Conservation (phyloP, 2,113 vertebrate genomes). For the Nycticorax nycticorax region DNA sequence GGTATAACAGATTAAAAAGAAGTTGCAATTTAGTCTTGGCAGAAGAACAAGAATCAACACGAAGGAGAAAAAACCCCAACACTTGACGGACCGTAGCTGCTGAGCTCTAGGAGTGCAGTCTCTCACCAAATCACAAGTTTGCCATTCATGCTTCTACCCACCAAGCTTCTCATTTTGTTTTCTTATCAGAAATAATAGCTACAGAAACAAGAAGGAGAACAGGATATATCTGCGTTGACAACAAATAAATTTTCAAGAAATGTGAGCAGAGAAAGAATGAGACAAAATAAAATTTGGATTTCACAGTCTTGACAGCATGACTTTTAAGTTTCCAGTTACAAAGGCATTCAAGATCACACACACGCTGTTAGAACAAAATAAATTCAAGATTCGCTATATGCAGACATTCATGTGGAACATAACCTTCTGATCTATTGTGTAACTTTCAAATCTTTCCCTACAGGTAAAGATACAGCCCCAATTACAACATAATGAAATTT, state of each 20-base stretch:
- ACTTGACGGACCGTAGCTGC: no score
- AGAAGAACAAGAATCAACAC: not conserved
- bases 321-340: not conserved
- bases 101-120: not conserved
- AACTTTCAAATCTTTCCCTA: not conserved
- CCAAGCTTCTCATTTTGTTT: not conserved
- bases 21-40: not conserved
- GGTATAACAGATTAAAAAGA: not conserved
- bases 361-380: not conserved
- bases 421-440: not conserved
- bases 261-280: not conserved
- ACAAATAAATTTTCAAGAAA: not conserved
- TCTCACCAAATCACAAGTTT: not conserved
- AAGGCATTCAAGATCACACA: not conserved
- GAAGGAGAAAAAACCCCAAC: not conserved
- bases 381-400: not conserved
- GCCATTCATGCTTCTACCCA: not conserved
- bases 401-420: not conserved
- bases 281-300: not conserved
- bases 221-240: not conserved
- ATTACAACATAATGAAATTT: not conserved
- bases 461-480: not conserved
- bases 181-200: not conserved
- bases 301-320: not conserved
- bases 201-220: not conserved